Conservation (phyloP, 2,797 vertebrate genomes). For the Phrynocephalus guinanensis region DNA sequence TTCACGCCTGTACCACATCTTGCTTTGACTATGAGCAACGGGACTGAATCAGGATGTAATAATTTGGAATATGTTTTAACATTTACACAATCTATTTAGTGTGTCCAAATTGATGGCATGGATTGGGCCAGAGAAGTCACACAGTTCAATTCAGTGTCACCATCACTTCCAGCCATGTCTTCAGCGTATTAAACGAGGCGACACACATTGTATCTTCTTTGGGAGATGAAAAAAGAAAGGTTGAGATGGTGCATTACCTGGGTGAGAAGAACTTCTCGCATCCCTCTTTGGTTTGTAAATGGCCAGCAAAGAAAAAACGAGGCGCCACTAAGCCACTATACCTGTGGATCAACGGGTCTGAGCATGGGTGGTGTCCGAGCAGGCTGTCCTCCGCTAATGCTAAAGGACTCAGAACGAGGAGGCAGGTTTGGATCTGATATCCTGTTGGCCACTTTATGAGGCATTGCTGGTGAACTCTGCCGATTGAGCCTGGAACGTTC, state of each 20-base stretch:
- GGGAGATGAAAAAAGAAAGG: background rate
- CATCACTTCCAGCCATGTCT: background rate
- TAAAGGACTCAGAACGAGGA: conserved; percentile 96
- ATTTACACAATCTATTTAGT: background rate
- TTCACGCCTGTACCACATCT: background rate
- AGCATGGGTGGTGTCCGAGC: conserved; percentile 95
- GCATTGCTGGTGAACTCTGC: conserved; percentile 91
- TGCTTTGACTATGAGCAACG: background rate
- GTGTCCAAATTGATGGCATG: background rate
- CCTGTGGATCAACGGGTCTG: conserved; percentile 93
- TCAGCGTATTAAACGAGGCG: background rate
- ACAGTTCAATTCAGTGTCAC: background rate
- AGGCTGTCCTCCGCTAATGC: conserved; percentile 93
- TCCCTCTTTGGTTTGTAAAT: background rate
- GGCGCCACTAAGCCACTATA: conserved; percentile 65
- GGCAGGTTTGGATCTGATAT: conserved; percentile 96
- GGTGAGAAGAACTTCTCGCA: conserved; percentile 4
- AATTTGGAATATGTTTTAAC: background rate
- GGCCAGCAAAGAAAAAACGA: conserved; percentile 5
- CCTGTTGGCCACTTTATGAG: conserved; percentile 96
- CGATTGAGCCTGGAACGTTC: conserved; percentile 89
- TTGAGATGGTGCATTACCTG: conserved; percentile 1
- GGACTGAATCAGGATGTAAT: background rate
- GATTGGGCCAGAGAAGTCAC: background rate
- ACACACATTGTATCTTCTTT: background rate